Evolutionary conservation across 2,888 invertebrate species (phyloP), one percentile per base, ranked within the genome.

Genomic region (Cryptophagus acutangulus): DNA sequence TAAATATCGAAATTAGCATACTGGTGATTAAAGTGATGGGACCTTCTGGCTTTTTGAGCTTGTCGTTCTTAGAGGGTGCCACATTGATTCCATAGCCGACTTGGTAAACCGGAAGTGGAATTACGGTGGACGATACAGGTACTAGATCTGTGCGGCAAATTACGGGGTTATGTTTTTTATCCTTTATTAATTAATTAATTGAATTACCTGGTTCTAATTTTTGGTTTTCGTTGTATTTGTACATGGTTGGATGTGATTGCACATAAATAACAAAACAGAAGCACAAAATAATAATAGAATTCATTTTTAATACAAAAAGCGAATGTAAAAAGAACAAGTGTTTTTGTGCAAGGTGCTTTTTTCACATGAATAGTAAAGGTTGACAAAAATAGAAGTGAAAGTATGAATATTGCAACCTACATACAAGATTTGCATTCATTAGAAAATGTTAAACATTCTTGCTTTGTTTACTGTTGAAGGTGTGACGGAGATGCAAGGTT

Each of bases 71-170:
- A 38, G 68, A 66, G 24, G 70, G 67, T 18, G 66, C 65, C 9
- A 73, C 69, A 17, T 71, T 74, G 37, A 76, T 60, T 3, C 74
- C 74, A 51, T 74, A 75, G 50, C 75, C 74, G 4, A 78, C 75
- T 63, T 77, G 76, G 55, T 78, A 77, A 28, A 76, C 76, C 2
- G 78, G 74, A 20, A 81, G 59, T 2, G 80, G 80, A 49, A 81
- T 79, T 3, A 81, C 80, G 9, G 81, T 81, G 2, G 81, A 81
- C 1, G 81, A 81, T n/a, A 81, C 75, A 5, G 80, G 73, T 36
- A 80, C 71, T 57, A 81, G 69, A 63, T 80, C 81, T 81, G 59
- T n/a, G 12, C n/a, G 10, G 26, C n/a, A 13, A 3, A 13, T 9
- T 8, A 20, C 6, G 9, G 9, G 20, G 6, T 8, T 8, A 6